These are phyloP conservation scores for Indri indri DNA, from an alignment of 2,113 vertebrate species.

Conservation along the genomic window DNA sequence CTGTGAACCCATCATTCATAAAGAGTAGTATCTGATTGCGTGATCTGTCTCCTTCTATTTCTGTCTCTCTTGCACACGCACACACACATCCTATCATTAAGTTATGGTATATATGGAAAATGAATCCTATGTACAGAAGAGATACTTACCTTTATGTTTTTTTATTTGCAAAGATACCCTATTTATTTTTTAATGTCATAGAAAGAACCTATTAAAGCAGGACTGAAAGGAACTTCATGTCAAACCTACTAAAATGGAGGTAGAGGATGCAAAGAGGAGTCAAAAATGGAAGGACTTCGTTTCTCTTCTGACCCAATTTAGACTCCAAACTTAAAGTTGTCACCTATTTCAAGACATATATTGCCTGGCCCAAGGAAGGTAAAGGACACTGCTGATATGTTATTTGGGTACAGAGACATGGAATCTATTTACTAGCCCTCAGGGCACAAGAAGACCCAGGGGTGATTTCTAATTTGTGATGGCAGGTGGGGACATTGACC, in stretches of 20 bases:
- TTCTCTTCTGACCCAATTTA: slow-evolving; percentile 22
- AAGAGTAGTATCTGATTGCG: not conserved
- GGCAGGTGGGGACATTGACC: slow-evolving; percentile 68
- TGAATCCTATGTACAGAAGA: not conserved
- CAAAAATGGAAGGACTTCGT: not conserved
- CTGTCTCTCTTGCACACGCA: not conserved
- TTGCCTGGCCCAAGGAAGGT: not conserved
- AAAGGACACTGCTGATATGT: not conserved
- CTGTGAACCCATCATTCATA: not conserved
- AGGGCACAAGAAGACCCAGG: slow-evolving; percentile 41
- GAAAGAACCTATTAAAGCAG: not conserved
- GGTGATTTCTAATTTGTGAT: slow-evolving; percentile 65
- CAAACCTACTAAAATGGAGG: not conserved
- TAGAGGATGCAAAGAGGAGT: not conserved
- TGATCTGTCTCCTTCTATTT: not conserved
- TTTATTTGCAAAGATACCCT: not conserved
- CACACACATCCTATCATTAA: not conserved
- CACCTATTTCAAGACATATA: not conserved
- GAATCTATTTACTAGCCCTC: slow-evolving; percentile 58
- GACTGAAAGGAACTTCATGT: not conserved
- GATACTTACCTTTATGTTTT: not conserved
- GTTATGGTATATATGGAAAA: not conserved
- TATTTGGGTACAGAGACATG: slow-evolving; percentile 41
- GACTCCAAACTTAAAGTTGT: not conserved
- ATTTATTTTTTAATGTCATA: not conserved